Evolutionary conservation across 1,140 invertebrate species (phyloP), one percentile per base, ranked within the genome.

Genomic region (Drosophila baimaii): DNA sequence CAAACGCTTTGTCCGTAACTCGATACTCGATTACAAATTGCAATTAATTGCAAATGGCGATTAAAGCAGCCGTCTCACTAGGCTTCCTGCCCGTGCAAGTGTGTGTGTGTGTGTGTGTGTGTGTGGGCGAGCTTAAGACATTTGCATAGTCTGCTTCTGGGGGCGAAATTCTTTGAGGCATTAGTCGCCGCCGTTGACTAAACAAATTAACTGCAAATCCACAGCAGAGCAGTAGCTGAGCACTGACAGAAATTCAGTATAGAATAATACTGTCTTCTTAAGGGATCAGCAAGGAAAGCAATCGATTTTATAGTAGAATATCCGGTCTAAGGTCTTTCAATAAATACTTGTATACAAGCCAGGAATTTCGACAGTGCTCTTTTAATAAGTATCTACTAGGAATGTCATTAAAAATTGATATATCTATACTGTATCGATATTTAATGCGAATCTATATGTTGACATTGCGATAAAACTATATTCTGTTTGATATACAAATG

Each of bases 11-110:
- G 72, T 44, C 47, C 54, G 88, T 88, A 90, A 90, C 88, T 73
- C 80, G 72, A 90, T 84, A 83, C 88, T 89, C 80, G 83, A 90
- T 83, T 90, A 90, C 88, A 90, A 90, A 90, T 90, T 90, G 88
- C 88, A 84, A 88, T 90, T 90, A 90, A 90, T 90, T 90, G 88
- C 90, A 89, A 90, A 79, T 80, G 72, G 74, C 77, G 71, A 91
- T 89, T 89, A 89, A 77, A 63, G 85, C 81, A 83, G 72, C 57
- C 57, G 64, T 75, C 52, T 74, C 66, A 69, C 52, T 68, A 52
- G 47, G 58, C 74, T 68, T 74, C 76, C 74, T 27, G 15, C 6
- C 35, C 46, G 63, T 56, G 55, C 58, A 41, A 49, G 10, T 25
- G 21, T 43, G 29, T 41, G 29, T 29, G 10, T 56, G 63, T 77